Base-by-base conservation (phyloP, 2,888 invertebrate genomes). In the Campoplex capitator region DNA sequence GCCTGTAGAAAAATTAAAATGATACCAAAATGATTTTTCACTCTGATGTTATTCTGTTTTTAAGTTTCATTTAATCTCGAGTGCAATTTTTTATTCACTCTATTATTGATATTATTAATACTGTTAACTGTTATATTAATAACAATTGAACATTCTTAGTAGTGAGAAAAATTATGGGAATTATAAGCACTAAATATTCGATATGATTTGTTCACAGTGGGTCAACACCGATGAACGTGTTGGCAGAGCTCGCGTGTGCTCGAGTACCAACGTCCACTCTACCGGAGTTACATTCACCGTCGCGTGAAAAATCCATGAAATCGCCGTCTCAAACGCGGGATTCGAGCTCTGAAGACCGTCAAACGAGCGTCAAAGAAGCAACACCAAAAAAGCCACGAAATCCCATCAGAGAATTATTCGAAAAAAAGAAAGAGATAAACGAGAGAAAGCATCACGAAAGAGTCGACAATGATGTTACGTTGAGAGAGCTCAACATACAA, bases 221-320 rank as follows among this genome's bases (percentile, higher is more conserved):
- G 71, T 94, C 94, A 6, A 92, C 93, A 32, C 94, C 94, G 32
- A 94, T 94, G 94, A 94, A 94, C 79, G 92, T 94, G 1, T 85
- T 94, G 32, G 94, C 94, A 2, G 94, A 94, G 87, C 84, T 94
- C 23, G 94, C 94, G 0, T 94, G 94, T 73, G 94, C 94, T 2
- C 92, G 94, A 80, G 94, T 93, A 0, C 94, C 94, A 18, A 92
- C 93, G 0, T 91, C 93, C 1, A 94, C 92, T 18, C 88, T 89
- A 16, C 84, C 89, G 0, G 89, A 83, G 4, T 78, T 74, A 1
- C 78, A 77, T 32, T 71, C 84, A 67, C 58, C 77, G 45, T 42
- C 81, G 51, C 83, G 68, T 18, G 88, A 89, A 16, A 89, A 89
- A 54, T 79, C 83, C 18, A 32, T 45, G 6, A 58, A 68, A 58